A percentile compares a stretch with the other conserved stretches of the same genome.
Evolutionary conservation across 2,888 invertebrate species (phyloP).

Genomic region (Stenotaenia linearis): DNA sequence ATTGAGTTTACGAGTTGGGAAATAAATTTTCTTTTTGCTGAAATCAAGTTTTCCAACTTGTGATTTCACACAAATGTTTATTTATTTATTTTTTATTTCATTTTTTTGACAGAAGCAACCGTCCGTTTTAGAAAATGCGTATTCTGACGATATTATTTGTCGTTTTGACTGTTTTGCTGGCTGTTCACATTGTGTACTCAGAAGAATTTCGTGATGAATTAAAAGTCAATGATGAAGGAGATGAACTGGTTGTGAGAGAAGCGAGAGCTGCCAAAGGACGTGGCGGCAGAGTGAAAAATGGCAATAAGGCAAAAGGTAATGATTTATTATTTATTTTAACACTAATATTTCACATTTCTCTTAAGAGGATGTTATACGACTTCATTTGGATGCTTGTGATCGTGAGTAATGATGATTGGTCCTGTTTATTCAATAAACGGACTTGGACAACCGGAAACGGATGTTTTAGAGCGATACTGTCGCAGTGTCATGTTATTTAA

Average conservation of each 20-base stretch:
- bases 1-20: background rate
- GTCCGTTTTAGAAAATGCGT: slow-evolving; percentile 1
- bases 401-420: background rate
- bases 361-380: background rate
- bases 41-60: too few species aligned
- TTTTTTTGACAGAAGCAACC: background rate
- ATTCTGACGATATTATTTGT: background rate
- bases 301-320: slow-evolving; percentile 24
- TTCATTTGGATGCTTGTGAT: too few species aligned
- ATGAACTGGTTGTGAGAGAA: slow-evolving; percentile 34
- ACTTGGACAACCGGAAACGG: background rate
- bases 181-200: background rate
- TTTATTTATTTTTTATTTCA: background rate
- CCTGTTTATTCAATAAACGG: background rate
- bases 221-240: slow-evolving; percentile 36
- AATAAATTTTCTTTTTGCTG: too few species aligned
- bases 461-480: background rate
- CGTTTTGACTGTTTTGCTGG: slow-evolving; percentile 1
- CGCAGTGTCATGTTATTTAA: background rate
- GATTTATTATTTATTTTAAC: background rate
- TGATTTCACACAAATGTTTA: too few species aligned
- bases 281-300: background rate
- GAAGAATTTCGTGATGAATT: slow-evolving; percentile 31
- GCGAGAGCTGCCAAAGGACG: slow-evolving; percentile 30
- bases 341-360: background rate